Evolutionary conservation across 2,888 invertebrate species (phyloP).

Genomic region (Brachyptera risi): DNA sequence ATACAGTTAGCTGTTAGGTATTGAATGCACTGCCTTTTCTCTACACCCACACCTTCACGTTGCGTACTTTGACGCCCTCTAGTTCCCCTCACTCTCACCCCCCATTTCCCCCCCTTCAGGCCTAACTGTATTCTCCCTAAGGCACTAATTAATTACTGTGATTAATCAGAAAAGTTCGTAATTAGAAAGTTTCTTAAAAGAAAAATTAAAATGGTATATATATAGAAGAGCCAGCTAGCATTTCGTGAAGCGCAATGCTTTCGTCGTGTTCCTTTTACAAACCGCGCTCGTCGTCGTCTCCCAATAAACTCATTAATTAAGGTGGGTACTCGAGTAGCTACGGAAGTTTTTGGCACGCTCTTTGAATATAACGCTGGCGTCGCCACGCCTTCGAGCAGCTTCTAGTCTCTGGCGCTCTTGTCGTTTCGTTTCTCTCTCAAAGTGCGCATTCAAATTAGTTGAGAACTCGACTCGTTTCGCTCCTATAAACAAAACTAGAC

Average conservation of each 20-base stretch:
- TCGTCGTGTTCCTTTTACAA: conserved; percentile 1
- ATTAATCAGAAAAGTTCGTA: conserved; percentile 58
- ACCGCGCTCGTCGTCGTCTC: conserved; percentile 10
- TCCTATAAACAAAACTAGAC: background rate
- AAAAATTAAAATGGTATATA: conserved; percentile 51
- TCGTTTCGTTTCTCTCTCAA: background rate
- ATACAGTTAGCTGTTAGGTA: no score
- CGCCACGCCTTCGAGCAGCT: background rate
- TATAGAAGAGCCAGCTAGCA: no score
- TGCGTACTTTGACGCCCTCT: background rate
- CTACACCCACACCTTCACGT: background rate
- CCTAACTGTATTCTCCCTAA: background rate
- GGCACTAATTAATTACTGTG: conserved; percentile 55
- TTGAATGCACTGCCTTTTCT: background rate
- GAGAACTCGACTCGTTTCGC: background rate
- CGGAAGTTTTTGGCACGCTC: conserved; percentile 32
- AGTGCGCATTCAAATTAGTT: conserved; percentile 27
- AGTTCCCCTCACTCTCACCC: background rate
- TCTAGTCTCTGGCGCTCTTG: background rate
- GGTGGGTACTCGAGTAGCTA: conserved; percentile 36
- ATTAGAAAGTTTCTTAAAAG: conserved; percentile 53
- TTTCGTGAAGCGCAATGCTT: background rate
- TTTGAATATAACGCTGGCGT: conserved; percentile 27
- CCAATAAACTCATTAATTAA: conserved; percentile 44
- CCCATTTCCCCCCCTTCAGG: no score